A percentile compares a stretch with the other conserved stretches of the same genome.
Conservation (phyloP, 1,140 invertebrate species). For the Halesus radiatus region DNA sequence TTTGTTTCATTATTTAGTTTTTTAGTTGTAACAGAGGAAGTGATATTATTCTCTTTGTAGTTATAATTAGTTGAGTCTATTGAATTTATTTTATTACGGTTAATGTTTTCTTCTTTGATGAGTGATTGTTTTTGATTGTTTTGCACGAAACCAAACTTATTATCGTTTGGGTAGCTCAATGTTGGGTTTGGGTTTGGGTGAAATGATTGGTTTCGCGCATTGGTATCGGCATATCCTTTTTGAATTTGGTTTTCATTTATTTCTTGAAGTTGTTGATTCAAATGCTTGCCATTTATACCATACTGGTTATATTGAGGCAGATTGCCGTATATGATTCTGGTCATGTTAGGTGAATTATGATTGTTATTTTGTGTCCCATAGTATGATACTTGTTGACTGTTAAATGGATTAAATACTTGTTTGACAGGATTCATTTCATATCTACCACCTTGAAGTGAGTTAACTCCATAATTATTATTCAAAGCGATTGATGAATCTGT, state of each 20-base stretch:
- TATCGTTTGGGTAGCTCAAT: conserved; percentile 2
- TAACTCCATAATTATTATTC: not conserved
- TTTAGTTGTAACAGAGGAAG: not conserved
- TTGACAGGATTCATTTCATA: not conserved
- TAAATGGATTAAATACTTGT: not conserved
- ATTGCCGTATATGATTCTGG: not conserved
- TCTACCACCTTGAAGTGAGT: not conserved
- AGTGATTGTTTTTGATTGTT: not conserved
- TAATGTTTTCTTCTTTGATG: not conserved
- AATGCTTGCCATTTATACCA: too few species aligned
- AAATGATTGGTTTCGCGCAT: conserved; percentile 9
- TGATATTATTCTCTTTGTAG: not conserved
- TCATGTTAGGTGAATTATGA: not conserved
- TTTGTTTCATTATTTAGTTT: conserved; percentile 28
- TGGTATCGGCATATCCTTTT: not conserved
- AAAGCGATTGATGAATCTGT: conserved; percentile 7
- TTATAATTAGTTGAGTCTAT: not conserved
- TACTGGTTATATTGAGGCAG: not conserved
- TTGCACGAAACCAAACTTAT: not conserved
- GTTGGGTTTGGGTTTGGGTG: conserved; percentile 10
- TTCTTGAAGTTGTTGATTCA: too few species aligned
- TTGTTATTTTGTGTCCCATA: not conserved
- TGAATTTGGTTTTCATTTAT: too few species aligned
- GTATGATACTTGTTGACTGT: too few species aligned
- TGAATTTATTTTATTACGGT: not conserved